Evolutionary conservation across 2,888 invertebrate genomes (phyloP), one percentile per base, ranked within the genome.

Genomic region (Athalia circularis): DNA sequence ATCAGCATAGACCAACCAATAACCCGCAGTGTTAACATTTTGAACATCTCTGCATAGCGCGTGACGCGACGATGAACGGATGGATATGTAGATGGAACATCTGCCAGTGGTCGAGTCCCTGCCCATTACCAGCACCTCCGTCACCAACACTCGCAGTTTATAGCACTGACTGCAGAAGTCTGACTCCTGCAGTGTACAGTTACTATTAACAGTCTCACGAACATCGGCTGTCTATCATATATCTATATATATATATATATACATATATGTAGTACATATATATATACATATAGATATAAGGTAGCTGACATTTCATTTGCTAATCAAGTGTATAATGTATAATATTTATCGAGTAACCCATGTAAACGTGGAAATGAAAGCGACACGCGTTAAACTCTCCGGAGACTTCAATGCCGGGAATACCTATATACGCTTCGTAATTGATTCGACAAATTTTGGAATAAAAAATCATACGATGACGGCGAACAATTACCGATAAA

Each of bases 51-150:
- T 86, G 84, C 77, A 74, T 80, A 81, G 80, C 29, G 79, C 81
- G 45, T 64, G 68, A 62, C 45, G 76, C 47, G 48, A 54, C 67
- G 80, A 78, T 80, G 75, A 77, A 78, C 65, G 87, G 84, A 84
- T 85, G 85, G 85, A 82, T 84, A 85, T 83, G 86, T 87, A 87
- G 87, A 87, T 85, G 88, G 85, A 90, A 90, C 90, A 90, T 90
- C 90, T 90, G 90, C 89, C 88, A 84, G 84, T 86, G 86, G 86
- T 84, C 83, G 85, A 80, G 82, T 83, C 82, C 82, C 72, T 77
- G 78, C 72, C 62, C 70, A 76, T 80, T 76, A 67, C 59, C 64
- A 78, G 78, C 82, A 83, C 83, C 83, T 83, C 54, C 9, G 7
- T n/a, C 54, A 54, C 54, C 7, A 54, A n/a, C n/a, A 11, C 54